A percentile compares a stretch with the other conserved stretches of the same genome.
phyloP scores from a whole-genome alignment of 1,140 invertebrate species.

The Drosophila bipectinata region DNA sequence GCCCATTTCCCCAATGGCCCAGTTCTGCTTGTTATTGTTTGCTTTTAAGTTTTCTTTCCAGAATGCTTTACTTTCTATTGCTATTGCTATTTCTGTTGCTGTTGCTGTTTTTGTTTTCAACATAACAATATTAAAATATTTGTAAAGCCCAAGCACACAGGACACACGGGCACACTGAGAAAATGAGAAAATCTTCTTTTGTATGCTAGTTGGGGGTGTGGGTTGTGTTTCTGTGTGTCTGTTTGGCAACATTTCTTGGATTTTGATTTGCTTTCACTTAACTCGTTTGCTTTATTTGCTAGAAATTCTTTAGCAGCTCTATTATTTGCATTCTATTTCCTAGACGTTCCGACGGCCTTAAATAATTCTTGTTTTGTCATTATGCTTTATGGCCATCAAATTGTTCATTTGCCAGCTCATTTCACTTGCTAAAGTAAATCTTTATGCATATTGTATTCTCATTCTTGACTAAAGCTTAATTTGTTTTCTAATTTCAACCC shows the following conservation, averaged over 20 bases:
- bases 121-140: constrained; percentile 56
- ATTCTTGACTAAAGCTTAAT: constrained; percentile 54
- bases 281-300: constrained; percentile 41
- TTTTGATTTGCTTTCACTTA: constrained; percentile 44
- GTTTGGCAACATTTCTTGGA: constrained; percentile 28
- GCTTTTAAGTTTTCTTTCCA: constrained; percentile 18
- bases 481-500: constrained; percentile 13
- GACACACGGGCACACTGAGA: background rate
- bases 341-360: background rate
- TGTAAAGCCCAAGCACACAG: constrained; percentile 14
- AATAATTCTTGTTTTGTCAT: constrained; percentile 9
- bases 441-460: constrained; percentile 21
- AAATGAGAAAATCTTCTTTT: background rate
- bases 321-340: constrained; percentile 4
- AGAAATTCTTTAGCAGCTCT: constrained; percentile 42
- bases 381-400: constrained; percentile 5
- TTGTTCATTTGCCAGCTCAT: constrained; percentile 9
- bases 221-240: background rate
- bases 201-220: background rate
- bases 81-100: background rate
- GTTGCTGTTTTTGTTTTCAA: constrained; percentile 12
- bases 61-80: background rate
- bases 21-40: constrained; percentile 23
- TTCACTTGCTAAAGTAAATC: constrained; percentile 34
- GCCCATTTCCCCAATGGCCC: constrained; percentile 10